Evolutionary conservation across 1,140 invertebrate genomes (phyloP).

Genomic region (Trichomalopsis sarcophagae): DNA sequence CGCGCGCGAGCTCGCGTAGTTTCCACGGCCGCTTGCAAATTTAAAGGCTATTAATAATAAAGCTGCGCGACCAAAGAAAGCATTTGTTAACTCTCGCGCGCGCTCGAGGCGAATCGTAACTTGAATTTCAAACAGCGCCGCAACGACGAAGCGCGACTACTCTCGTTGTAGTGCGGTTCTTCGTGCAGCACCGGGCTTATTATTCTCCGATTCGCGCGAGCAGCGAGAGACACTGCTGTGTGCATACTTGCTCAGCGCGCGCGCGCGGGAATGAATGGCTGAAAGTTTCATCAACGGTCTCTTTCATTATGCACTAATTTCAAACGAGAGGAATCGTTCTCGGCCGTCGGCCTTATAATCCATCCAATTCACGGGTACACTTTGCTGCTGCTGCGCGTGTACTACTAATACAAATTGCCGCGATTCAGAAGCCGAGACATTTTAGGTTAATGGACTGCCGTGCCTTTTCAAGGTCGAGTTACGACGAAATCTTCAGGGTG

Average conservation of each 20-base stretch:
- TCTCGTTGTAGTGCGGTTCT: background rate
- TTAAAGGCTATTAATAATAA: slow-evolving; percentile 28
- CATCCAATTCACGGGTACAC: too few relatives aligned
- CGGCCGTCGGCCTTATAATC: too few relatives aligned
- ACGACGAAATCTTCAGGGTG: background rate
- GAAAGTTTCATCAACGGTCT: background rate
- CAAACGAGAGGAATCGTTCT: background rate
- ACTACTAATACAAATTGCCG: too few relatives aligned
- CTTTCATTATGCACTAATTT: background rate
- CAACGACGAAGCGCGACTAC: too few relatives aligned
- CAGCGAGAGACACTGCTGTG: too few relatives aligned
- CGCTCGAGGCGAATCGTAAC: background rate
- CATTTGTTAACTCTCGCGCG: background rate
- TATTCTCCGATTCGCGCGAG: background rate
- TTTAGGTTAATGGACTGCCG: background rate
- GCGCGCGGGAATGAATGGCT: background rate
- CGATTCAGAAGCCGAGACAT: background rate
- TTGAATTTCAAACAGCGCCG: background rate
- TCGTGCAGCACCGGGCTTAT: background rate
- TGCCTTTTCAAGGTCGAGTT: background rate
- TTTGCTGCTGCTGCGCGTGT: too few relatives aligned
- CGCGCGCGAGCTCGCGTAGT: background rate
- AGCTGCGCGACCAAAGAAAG: background rate
- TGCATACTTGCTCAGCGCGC: background rate
- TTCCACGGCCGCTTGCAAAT: background rate